A percentile compares a stretch with the other conserved stretches of the same genome.
phyloP scores from a whole-genome alignment of 2,113 vertebrate genomes.

The Charina bottae region DNA sequence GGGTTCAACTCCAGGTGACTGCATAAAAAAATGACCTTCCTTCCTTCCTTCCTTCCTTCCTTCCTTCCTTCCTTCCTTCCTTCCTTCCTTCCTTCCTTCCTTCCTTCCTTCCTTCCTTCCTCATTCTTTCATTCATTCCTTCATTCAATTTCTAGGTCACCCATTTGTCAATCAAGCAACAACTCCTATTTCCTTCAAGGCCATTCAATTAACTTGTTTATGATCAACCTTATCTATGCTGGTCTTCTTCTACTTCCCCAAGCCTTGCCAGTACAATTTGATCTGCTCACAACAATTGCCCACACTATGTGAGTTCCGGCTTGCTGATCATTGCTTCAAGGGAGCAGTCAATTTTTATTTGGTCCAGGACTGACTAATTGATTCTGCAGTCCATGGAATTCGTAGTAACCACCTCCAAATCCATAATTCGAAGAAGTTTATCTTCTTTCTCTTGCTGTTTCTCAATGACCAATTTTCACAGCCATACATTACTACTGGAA shows the following conservation, averaged over 20 bases:
- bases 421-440: background rate
- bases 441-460: background rate
- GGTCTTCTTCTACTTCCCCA: background rate
- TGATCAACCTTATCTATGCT: background rate
- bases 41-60: too few species aligned
- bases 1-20: background rate
- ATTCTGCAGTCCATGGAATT: background rate
- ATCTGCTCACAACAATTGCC: background rate
- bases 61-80: too few species aligned
- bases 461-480: conserved; percentile 3
- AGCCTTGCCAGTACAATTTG: background rate
- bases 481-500: background rate
- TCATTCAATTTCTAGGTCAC: background rate
- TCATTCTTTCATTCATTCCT: background rate
- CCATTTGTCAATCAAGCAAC: background rate
- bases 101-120: background rate
- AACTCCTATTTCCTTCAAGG: background rate
- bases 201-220: background rate
- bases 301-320: background rate
- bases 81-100: too few species aligned
- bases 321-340: background rate
- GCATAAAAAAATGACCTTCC: background rate
- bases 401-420: background rate
- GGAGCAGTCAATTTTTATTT: background rate
- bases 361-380: background rate